Conservation (phyloP, 2,113 vertebrate genomes). For the Psammodynastes pulverulentus region DNA sequence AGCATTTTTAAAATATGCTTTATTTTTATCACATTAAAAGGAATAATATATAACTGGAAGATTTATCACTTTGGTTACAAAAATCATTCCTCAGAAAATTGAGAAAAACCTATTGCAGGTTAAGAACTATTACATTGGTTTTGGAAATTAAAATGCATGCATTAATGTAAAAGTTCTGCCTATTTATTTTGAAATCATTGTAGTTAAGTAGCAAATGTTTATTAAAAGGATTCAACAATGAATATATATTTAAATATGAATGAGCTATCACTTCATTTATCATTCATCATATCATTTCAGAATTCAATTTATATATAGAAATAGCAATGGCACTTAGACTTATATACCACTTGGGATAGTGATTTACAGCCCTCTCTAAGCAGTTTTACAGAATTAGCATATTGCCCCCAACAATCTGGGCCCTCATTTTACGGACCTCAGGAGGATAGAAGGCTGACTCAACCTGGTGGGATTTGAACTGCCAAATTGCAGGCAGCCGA, state of each 20-base stretch:
- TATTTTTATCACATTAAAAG: not conserved
- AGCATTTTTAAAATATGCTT: conserved; percentile 27
- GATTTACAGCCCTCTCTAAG: too few relatives aligned
- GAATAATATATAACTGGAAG: conserved; percentile 38
- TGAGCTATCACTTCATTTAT: not conserved
- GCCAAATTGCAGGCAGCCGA: too few relatives aligned
- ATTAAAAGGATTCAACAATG: not conserved
- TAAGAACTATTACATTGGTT: not conserved
- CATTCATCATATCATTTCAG: not conserved
- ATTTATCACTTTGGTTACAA: conserved; percentile 43
- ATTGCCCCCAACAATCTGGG: too few relatives aligned
- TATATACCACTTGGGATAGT: too few relatives aligned
- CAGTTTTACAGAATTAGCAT: too few relatives aligned
- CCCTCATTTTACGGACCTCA: too few relatives aligned
- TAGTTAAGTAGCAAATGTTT: not conserved
- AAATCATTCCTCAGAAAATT: conserved; percentile 15
- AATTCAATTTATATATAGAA: conserved; percentile 1
- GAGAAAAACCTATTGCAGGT: not conserved
- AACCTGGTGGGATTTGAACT: too few relatives aligned
- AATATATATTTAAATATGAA: conserved; percentile 17
- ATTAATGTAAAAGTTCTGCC: not conserved
- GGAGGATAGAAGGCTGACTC: too few relatives aligned
- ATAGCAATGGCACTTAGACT: too few relatives aligned
- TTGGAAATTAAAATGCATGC: not conserved
- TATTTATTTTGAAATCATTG: conserved; percentile 9